Evolutionary conservation across 2,888 invertebrate genomes (phyloP).

Genomic region (Drosophila antonietae): DNA sequence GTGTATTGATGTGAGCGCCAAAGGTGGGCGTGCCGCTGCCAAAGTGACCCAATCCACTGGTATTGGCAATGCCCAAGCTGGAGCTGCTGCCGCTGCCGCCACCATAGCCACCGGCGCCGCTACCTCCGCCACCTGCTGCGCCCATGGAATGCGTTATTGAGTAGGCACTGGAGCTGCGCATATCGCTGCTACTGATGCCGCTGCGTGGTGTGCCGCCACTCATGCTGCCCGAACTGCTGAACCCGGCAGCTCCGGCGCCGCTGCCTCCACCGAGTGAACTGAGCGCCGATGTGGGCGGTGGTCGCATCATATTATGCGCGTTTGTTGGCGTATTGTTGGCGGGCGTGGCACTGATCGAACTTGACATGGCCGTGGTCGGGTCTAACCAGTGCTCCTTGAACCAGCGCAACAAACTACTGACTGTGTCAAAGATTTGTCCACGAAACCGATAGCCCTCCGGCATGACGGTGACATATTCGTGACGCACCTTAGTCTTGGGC

Average conservation of each 20-base stretch:
- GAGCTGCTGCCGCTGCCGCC: conserved; percentile 66
- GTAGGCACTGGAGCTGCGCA: conserved; percentile 64
- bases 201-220: conserved; percentile 69
- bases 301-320: conserved; percentile 56
- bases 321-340: conserved; percentile 32
- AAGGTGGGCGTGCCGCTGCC: conserved; percentile 78
- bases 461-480: conserved; percentile 96
- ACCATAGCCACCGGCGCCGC: conserved; percentile 10
- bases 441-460: conserved; percentile 97
- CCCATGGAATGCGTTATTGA: conserved; percentile 71
- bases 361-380: conserved; percentile 87
- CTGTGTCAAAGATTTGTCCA: conserved; percentile 93
- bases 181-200: conserved; percentile 58
- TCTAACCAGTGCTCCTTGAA: conserved; percentile 99
- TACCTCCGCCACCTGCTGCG: conserved; percentile 7
- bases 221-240: conserved; percentile 60
- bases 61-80: background rate
- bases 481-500: conserved; percentile 92
- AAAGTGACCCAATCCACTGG: conserved; percentile 3
- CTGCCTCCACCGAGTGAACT: conserved; percentile 14
- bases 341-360: conserved; percentile 14
- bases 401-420: conserved; percentile 92
- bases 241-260: conserved; percentile 6
- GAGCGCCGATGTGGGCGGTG: conserved; percentile 31
- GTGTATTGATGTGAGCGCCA: conserved; percentile 90